Conservation (phyloP, 1,140 invertebrate genomes). For the Temnothorax curvispinosus region DNA sequence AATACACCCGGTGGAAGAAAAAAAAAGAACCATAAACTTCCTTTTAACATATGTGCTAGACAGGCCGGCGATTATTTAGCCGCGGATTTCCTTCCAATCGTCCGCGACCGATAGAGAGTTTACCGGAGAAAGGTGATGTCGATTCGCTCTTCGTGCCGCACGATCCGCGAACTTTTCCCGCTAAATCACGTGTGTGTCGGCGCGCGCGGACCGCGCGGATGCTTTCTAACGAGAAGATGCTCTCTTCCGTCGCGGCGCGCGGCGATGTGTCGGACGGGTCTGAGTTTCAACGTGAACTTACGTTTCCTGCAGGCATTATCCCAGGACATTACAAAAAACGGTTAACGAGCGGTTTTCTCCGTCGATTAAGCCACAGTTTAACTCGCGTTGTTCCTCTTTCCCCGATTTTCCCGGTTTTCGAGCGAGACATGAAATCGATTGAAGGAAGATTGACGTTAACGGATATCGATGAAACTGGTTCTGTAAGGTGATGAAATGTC, state of each 20-base stretch:
- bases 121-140: slow-evolving; percentile 44
- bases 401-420: neutral
- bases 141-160: slow-evolving; percentile 45
- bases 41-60: neutral
- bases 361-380: slow-evolving; percentile 17
- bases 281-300: neutral
- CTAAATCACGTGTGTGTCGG: slow-evolving; percentile 18
- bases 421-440: neutral
- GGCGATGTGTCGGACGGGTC: neutral
- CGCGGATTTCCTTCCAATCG: slow-evolving; percentile 22
- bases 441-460: neutral
- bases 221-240: slow-evolving; percentile 42
- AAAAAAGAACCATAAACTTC: slow-evolving; percentile 7
- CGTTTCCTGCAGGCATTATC: slow-evolving; percentile 5
- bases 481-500: neutral
- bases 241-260: neutral
- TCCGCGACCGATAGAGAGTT: slow-evolving; percentile 29
- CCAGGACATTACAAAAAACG: slow-evolving; percentile 1
- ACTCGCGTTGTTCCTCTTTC: neutral
- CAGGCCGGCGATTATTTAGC: slow-evolving; percentile 15
- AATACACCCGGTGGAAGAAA: neutral
- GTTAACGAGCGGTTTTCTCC: slow-evolving; percentile 29
- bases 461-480: neutral
- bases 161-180: slow-evolving; percentile 44
- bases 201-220: neutral